Base-by-base conservation (phyloP, 2,113 vertebrate genomes). In the Upupa epops region DNA sequence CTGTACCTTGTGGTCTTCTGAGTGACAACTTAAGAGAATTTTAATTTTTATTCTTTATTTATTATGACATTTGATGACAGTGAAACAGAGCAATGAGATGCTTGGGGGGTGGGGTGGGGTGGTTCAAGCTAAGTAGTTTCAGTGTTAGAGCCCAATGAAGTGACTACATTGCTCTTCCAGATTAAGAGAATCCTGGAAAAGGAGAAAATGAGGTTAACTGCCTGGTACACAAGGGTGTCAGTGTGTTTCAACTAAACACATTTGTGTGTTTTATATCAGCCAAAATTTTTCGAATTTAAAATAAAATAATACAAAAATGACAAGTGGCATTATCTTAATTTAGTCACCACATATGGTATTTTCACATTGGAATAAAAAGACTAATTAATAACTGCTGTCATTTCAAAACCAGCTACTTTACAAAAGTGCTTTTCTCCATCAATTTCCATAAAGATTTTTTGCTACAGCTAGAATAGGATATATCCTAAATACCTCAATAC, bases 371-470 rank as follows among this genome's bases (percentile, higher is more conserved):
- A 96, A 69, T 12, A 36, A 91, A 89, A 83, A 73, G 19, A 65
- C 51, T 58, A 94, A 93, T 91, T 90, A 93, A 86, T 92, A 95
- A 93, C 75, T 91, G 32, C 66, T 92, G 79, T 84, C 6, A n/a
- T 83, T 93, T 52, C 95, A 96, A 95, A 37, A 2, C 17, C 21
- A 92, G 40, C 64, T 76, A 63, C 49, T 89, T 51, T 61, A 63
- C 36, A 87, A 74, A 89, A 86, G 79, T 75, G 45, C 13, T 42
- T 93, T 89, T 96, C 89, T 96, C 49, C 13, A 31, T 58, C 55
- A 48, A 91, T 90, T 96, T 95, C 89, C 32, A 29, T 89, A 83
- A 87, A 65, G 15, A 79, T 94, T 94, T 42, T 93, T 96, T 89
- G 75, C 88, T 90, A 77, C 66, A 52, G 85, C 72, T 86, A 72